Percentiles rank a stretch among this genome's conserved stretches.
phyloP scores from a whole-genome alignment of 2,113 vertebrate species.

The Percina caprodes region DNA sequence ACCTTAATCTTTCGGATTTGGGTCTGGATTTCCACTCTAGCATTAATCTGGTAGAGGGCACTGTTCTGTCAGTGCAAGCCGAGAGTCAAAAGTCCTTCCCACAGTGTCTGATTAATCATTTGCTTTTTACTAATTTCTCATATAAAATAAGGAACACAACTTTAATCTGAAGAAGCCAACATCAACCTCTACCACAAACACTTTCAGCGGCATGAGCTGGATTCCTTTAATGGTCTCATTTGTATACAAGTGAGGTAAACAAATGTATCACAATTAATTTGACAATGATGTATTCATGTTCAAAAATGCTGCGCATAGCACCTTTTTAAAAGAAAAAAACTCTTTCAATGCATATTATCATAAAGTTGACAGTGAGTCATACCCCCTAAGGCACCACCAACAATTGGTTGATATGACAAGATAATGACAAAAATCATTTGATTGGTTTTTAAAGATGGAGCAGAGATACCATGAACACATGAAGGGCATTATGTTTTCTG shows the following conservation, averaged over 20 bases:
- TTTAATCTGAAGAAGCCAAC: background rate
- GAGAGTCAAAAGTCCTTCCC: background rate
- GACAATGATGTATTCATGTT: conserved; percentile 71
- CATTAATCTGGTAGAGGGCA: background rate
- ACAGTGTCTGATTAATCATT: conserved; percentile 16
- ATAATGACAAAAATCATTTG: conserved; percentile 60
- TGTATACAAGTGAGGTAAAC: conserved; percentile 69
- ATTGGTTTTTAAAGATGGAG: conserved; percentile 31
- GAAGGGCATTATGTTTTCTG: conserved; percentile 37
- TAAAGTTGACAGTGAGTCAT: conserved; percentile 66
- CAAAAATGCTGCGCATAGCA: conserved; percentile 60
- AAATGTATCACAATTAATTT: conserved; percentile 76
- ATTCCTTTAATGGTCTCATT: conserved; percentile 61
- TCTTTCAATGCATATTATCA: conserved; percentile 55
- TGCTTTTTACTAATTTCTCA: conserved; percentile 22
- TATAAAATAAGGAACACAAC: background rate
- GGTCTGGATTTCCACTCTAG: too few species aligned
- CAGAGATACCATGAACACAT: conserved; percentile 3
- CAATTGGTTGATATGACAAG: conserved; percentile 45
- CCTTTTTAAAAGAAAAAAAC: conserved; percentile 34
- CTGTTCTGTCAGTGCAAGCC: background rate
- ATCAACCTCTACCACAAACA: conserved; percentile 21
- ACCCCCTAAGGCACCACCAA: background rate
- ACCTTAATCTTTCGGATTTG: too few species aligned
- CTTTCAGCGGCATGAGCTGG: conserved; percentile 26